A percentile compares a stretch with the other conserved stretches of the same genome.
phyloP scores from a whole-genome alignment of 2,113 vertebrate genomes.

The Clarias batrachus region DNA sequence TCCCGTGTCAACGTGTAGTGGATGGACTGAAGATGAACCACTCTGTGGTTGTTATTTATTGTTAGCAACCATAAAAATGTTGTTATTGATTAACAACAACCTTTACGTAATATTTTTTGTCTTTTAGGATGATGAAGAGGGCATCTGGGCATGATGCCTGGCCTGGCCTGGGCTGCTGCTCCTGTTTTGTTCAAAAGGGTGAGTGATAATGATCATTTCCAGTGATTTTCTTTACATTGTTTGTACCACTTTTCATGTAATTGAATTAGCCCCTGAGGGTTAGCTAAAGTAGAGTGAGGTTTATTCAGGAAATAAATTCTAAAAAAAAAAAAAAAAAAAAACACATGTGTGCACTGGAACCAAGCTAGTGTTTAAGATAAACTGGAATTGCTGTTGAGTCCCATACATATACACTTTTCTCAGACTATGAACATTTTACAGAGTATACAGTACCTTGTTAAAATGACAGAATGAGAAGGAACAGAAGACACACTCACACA shows the following conservation, averaged over 20 bases:
- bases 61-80: no score
- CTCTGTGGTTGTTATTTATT: not conserved
- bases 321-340: slow-evolving; percentile 14
- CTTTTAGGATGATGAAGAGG: slow-evolving; percentile 94
- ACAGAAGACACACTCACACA: slow-evolving; percentile 63
- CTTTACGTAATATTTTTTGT: not conserved
- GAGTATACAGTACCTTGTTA: slow-evolving; percentile 65
- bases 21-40: slow-evolving; percentile 2
- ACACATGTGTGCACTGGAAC: not conserved
- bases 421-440: slow-evolving; percentile 54
- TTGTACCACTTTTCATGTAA: slow-evolving; percentile 5
- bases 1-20: not conserved
- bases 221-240: not conserved
- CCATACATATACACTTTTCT: slow-evolving; percentile 45
- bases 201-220: slow-evolving; percentile 68
- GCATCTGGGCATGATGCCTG: slow-evolving; percentile 92
- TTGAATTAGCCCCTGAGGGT: slow-evolving; percentile 1
- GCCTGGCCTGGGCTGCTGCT: slow-evolving; percentile 60
- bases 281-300: slow-evolving; percentile 11
- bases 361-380: slow-evolving; percentile 21
- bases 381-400: slow-evolving; percentile 32
- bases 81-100: not conserved
- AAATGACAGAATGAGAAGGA: slow-evolving; percentile 72
- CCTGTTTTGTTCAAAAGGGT: slow-evolving; percentile 85
- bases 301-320: slow-evolving; percentile 31